Evolutionary conservation across 2,888 invertebrate genomes (phyloP), one percentile per base, ranked within the genome.

Genomic region (Andrena dorsata): DNA sequence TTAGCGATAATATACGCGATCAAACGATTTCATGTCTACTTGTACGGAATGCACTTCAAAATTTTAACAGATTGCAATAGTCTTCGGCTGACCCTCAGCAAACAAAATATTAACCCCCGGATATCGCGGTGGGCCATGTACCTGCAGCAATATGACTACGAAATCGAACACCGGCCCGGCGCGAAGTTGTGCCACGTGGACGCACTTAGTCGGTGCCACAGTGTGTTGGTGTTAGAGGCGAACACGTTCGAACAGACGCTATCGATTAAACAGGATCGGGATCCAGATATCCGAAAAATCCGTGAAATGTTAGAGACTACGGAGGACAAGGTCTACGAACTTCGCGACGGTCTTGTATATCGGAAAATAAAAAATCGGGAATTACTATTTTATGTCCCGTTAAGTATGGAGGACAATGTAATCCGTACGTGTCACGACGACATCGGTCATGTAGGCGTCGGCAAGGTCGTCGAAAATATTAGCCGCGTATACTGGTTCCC

Each of bases 51-150:
- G 1, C 28, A 16, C 2, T 81, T 81, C 28, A 68, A 58, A 28
- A 70, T 77, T 47, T 0, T 77, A 0, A 81, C 47, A 0, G 61
- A 77, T 7, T 77, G 66, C 10, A 35, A 77, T 23, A 78, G 71
- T 4, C 71, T 78, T 6, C 20, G 70, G 0, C 28, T 82, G 2
- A 82, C 61, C 0, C 6, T 82, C 0, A 23, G 6, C 3, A 77
- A 74, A 2, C 26, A 74, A 49, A 58, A 5, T 0, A 8, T 82
- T 1, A 77, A 78, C 16, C 70, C 64, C 0, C 60, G 76, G 7
- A 80, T 76, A 7, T 41, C 30, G 0, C 16, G 63, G 28, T 80
- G 68, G 63, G 20, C 56, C 2, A 26, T 73, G 26, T 20, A 28
- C 8, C 13, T 73, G 0, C 64, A 64, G 16, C 13, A 47, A 3